Base-by-base conservation (phyloP, 2,888 invertebrate species). In the Drepanosiphum platanoidis region DNA sequence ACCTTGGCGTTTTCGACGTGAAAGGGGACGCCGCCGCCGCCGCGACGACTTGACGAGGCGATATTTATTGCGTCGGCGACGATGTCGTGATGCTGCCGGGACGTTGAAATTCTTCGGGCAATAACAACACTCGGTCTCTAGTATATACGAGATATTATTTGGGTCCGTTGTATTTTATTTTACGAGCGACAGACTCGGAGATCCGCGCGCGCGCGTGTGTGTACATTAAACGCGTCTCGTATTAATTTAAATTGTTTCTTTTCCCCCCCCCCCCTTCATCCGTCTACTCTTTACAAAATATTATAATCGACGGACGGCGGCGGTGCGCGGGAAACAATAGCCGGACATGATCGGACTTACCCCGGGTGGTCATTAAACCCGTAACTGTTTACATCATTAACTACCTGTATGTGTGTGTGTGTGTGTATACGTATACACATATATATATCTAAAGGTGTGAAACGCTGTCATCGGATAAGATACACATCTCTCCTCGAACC, bases 341-440 rank as follows among this genome's bases (percentile, higher is more conserved):
- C 64, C 74, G 82, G 82, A 82, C 82, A 82, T 58, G 82, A 64
- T 71, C 82, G 58, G 64, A 83, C 74, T 42, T 66, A 64, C 72
- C 83, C 30, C 83, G 75, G 83, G 83, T 75, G 83, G 83, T 74
- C 83, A 72, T 83, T 83, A 74, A 66, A 83, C 46, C 32, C 46
- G 30, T 46, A n/a, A 66, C 34, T 81, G 64, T 83, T 83, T 83
- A 75, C 83, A 83, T 83, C 83, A 75, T 83, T 75, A 83, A 75
- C 81, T 27, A 30, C 42, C 15, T 34, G n/a, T n/a, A n/a, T n/a
- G n/a, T n/a, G n/a, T n/a, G n/a, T n/a, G n/a, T n/a, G n/a, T n/a
- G n/a, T n/a, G n/a, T n/a, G n/a, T n/a, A n/a, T n/a, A n/a, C n/a
- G n/a, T n/a, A n/a, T n/a, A n/a, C n/a, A n/a, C n/a, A n/a, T n/a